Evolutionary conservation across 2,888 invertebrate species (phyloP).

Genomic region (Chloroclystis v-ata): DNA sequence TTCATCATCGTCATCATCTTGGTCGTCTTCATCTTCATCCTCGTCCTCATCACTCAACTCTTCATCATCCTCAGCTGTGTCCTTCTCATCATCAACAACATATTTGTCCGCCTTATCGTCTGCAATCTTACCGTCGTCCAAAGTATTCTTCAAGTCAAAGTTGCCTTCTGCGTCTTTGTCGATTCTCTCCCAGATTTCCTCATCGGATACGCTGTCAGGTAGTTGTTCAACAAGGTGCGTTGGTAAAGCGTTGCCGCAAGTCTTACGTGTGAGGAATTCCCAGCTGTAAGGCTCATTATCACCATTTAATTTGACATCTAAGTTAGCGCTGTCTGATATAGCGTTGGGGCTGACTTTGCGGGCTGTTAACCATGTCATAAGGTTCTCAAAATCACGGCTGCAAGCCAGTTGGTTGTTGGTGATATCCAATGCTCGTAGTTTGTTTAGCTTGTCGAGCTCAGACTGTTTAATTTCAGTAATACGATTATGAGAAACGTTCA

Average conservation of each 20-base stretch:
- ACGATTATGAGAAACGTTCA: slow-evolving; percentile 80
- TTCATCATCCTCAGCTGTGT: slow-evolving; percentile 48
- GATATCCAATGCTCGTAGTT: slow-evolving; percentile 79
- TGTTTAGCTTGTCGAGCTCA: slow-evolving; percentile 78
- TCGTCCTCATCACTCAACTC: slow-evolving; percentile 54
- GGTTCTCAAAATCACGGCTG: slow-evolving; percentile 81
- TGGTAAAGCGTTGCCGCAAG: slow-evolving; percentile 55
- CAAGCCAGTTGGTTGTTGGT: slow-evolving; percentile 83
- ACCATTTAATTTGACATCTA: slow-evolving; percentile 57
- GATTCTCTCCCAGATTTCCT: slow-evolving; percentile 71
- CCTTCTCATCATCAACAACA: slow-evolving; percentile 44
- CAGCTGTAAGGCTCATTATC: slow-evolving; percentile 63
- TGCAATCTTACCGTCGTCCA: slow-evolving; percentile 62
- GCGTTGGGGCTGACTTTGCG: slow-evolving; percentile 77
- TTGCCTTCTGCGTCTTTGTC: slow-evolving; percentile 59
- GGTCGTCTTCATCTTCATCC: slow-evolving; percentile 39
- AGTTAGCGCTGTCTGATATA: slow-evolving; percentile 56
- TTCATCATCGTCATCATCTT: slow-evolving; percentile 44
- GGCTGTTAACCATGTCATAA: slow-evolving; percentile 81
- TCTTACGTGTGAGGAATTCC: slow-evolving; percentile 68
- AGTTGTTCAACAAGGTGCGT: slow-evolving; percentile 58
- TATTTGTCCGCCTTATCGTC: slow-evolving; percentile 40
- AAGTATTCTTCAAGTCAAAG: slow-evolving; percentile 63
- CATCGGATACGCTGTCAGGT: slow-evolving; percentile 54
- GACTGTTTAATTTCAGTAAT: slow-evolving; percentile 76